Evolutionary conservation across 1,140 invertebrate species (phyloP), one percentile per base, ranked within the genome.

Genomic region (Acyrthosiphon pisum): DNA sequence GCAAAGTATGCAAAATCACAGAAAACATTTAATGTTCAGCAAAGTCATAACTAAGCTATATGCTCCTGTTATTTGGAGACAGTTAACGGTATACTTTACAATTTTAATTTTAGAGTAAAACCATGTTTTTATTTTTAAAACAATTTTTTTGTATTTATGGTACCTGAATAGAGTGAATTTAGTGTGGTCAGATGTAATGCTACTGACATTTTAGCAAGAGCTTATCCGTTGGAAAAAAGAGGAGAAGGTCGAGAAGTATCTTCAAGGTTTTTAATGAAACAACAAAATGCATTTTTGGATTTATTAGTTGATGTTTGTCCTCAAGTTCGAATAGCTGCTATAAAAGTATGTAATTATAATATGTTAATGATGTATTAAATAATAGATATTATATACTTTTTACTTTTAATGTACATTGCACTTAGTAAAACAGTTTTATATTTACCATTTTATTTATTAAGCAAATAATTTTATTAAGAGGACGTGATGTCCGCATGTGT

Each of bases 161-260:
- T 84, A 81, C 81, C 22, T 50, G 48, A 81, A 76, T 83, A 92
- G 91, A 93, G 50, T 86, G 91, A 93, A 84, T 41, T 37, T 56
- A 86, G 41, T 41, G 48, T 86, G 1, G 23, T 93, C 0, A 93
- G 76, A 84, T 93, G 81, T 14, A 93, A 93, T 83, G 91, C 91
- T 93, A 86, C 48, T 53, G 91, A 93, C 6, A 53, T 93, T 50
- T 93, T 93, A 84, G 48, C 91, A 20, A 86, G 44, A 86, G 91
- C 91, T 93, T 93, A 93, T 93, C 91, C 91, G 0, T 56, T 93
- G 30, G 91, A 93, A 93, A 93, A 93, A 93, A 84, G 91, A 93
- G 91, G 91, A 41, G 91, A 93, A 93, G 91, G 91, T 56, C 91
- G 91, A 22, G 91, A 93, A 56, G 9, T 50, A 30, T 84, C 91